phyloP scores from a whole-genome alignment of 1,140 invertebrate genomes.

The Gonioctena quinquepunctata region DNA sequence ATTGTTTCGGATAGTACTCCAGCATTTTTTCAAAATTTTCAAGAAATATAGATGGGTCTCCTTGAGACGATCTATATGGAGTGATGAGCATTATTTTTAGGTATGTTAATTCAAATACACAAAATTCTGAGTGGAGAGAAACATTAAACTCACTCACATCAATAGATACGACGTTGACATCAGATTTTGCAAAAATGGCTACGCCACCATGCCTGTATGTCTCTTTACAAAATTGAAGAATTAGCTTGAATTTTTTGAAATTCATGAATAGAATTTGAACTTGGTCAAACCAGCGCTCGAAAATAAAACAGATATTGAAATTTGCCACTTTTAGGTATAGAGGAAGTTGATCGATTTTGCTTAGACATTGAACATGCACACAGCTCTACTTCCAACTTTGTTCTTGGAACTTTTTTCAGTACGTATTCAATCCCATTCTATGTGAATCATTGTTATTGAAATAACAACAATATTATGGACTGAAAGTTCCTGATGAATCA shows the following conservation, averaged over 20 bases:
- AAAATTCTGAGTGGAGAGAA: not conserved
- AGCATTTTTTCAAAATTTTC: not conserved
- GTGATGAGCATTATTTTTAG: not conserved
- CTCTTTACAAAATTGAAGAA: constrained; percentile 2
- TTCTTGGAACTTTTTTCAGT: too few relatives aligned
- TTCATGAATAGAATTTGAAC: not conserved
- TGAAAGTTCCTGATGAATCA: too few relatives aligned
- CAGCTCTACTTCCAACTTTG: too few relatives aligned
- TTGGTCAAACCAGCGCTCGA: not conserved
- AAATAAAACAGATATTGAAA: not conserved
- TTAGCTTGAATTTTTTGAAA: not conserved
- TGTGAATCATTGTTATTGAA: too few relatives aligned
- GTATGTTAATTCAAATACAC: not conserved
- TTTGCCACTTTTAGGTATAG: not conserved
- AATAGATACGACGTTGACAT: not conserved
- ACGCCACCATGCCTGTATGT: constrained; percentile 1
- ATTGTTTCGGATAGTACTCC: not conserved
- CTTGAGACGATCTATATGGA: not conserved
- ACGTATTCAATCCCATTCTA: too few relatives aligned
- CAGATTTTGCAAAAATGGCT: not conserved
- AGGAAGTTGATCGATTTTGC: not conserved
- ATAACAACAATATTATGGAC: too few relatives aligned
- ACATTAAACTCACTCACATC: not conserved
- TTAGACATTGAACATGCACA: not conserved
- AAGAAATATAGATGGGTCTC: not conserved